Evolutionary conservation across 2,888 invertebrate genomes (phyloP), one percentile per base, ranked within the genome.

Genomic region (Thera obeliscata): DNA sequence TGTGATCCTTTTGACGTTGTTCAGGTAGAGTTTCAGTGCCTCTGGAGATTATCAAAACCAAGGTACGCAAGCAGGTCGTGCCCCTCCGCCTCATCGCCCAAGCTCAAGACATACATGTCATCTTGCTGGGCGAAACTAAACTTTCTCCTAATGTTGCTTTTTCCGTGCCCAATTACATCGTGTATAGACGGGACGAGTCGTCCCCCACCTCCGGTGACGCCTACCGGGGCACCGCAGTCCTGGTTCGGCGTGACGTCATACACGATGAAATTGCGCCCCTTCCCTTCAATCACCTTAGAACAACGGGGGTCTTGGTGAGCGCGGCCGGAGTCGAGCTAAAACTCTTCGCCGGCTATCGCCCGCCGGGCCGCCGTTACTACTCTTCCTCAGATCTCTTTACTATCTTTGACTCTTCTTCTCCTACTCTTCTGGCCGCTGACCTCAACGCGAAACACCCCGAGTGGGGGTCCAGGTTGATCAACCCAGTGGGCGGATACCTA

Each of bases 191-290:
- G 9, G 49, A 56, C n/a, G 63, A 67, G 4, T 5, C 56, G 11
- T 9, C 49, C 46, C 56, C 60, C 0, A 9, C 49, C 9, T 0
- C 11, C 8, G 50, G 63, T 0, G 0, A 0, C 1, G 60, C 64
- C n/a, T 67, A 46, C 7, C 9, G 55, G 5, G 60, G 59, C 48
- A 67, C 66, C 1, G 62, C 59, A 0, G 60, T 22, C 9, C 35
- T 59, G 11, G 62, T 59, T 2, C 12, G 67, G 6, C n/a, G 60
- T 0, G 63, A 67, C 46, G 3, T 67, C 4, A 35, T 63, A 7
- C 66, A 67, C 43, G 66, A 62, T 0, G 49, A 12, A 12, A 49
- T 49, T 49, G 49, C n/a, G 49, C 49, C n/a, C 12, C n/a, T 49
- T 12, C 49, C 49, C 12, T 49, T 49, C 6, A n/a, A 49, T 3